Conservation (phyloP, 2,888 invertebrate genomes). For the Tipula confusa region DNA sequence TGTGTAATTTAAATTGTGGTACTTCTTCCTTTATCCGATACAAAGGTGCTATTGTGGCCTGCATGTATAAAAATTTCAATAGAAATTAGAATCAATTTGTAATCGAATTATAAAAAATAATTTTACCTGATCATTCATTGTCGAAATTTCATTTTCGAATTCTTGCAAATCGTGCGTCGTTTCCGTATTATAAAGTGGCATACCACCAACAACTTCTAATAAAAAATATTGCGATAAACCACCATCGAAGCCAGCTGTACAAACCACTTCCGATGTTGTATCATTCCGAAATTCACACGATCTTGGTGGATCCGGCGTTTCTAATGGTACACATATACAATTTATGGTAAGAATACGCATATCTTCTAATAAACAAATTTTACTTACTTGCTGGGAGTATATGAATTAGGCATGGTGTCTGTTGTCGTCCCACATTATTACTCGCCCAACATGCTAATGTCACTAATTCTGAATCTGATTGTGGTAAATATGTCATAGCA, state of each 20-base stretch:
- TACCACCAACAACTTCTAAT: slow-evolving; percentile 66
- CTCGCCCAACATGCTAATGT: slow-evolving; percentile 85
- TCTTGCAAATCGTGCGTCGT: slow-evolving; percentile 46
- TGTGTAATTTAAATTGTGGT: slow-evolving; percentile 68
- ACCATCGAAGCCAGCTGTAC: slow-evolving; percentile 74
- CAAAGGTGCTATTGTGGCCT: slow-evolving; percentile 56
- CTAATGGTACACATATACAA: slow-evolving; percentile 50
- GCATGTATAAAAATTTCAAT: neutral
- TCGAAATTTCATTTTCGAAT: slow-evolving; percentile 57
- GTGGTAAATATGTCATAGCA: slow-evolving; percentile 57
- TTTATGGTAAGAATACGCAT: neutral
- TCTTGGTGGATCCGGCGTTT: slow-evolving; percentile 69
- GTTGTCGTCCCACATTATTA: slow-evolving; percentile 77
- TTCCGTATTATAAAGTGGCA: slow-evolving; percentile 53
- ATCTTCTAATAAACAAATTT: neutral
- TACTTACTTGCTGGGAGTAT: slow-evolving; percentile 74
- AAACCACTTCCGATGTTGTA: slow-evolving; percentile 62
- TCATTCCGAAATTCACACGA: slow-evolving; percentile 70
- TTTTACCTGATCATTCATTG: slow-evolving; percentile 62
- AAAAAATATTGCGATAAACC: slow-evolving; percentile 78
- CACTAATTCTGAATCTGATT: slow-evolving; percentile 63
- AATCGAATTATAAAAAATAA: neutral
- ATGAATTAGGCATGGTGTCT: slow-evolving; percentile 75
- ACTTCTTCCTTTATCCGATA: slow-evolving; percentile 60
- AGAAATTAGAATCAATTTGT: too few species aligned